Percentiles rank a stretch among this genome's conserved stretches.
Conservation (phyloP, 1,140 invertebrate genomes). For the Ruditapes philippinarum region DNA sequence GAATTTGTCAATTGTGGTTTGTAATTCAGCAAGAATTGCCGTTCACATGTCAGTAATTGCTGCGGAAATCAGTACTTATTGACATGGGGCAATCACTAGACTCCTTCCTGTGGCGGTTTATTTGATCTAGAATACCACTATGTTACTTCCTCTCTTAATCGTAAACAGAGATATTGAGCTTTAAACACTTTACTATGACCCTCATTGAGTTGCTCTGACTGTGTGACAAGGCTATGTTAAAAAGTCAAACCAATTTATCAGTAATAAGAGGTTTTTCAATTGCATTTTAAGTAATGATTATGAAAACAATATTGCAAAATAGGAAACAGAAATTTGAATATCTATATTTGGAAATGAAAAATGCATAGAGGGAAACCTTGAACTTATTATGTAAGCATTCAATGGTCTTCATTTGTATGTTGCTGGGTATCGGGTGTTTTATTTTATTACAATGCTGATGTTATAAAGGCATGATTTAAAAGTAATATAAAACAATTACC, state of each 20-base stretch:
- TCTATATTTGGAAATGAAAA: neutral
- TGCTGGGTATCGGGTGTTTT: neutral
- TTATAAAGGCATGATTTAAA: too few species aligned
- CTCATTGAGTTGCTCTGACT: neutral
- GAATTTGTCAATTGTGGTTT: neutral
- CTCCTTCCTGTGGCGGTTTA: conserved; percentile 10
- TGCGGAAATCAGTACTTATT: conserved; percentile 11
- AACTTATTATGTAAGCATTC: neutral
- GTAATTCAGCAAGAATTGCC: neutral
- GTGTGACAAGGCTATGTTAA: neutral
- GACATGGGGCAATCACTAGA: conserved; percentile 40
- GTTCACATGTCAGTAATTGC: conserved; percentile 41
- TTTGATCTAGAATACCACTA: conserved; percentile 14
- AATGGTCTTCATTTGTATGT: too few species aligned
- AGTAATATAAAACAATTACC: too few species aligned
- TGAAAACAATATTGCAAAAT: neutral
- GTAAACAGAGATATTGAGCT: conserved; percentile 29
- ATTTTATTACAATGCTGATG: too few species aligned
- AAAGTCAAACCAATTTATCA: neutral
- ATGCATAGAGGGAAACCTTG: neutral
- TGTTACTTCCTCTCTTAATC: neutral
- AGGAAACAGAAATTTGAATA: neutral
- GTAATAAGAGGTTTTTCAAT: neutral
- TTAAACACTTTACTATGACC: neutral
- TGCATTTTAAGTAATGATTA: conserved; percentile 3